phyloP scores from a whole-genome alignment of 2,888 invertebrate species.

The Eumerus sabulonum region DNA sequence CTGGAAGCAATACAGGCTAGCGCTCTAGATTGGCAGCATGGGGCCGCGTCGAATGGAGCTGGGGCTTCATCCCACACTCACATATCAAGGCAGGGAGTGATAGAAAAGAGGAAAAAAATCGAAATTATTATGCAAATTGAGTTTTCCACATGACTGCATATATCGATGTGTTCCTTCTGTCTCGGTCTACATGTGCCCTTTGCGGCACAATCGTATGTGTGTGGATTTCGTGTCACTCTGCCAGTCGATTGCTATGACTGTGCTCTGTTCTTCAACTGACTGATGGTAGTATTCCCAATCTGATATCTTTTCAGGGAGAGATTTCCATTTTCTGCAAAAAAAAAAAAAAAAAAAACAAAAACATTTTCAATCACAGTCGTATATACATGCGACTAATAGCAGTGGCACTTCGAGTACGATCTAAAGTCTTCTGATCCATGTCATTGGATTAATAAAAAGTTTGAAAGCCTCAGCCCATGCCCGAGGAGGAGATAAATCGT shows the following conservation, averaged over 20 bases:
- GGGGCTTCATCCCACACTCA: constrained; percentile 38
- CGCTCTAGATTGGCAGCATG: constrained; percentile 25
- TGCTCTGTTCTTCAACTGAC: constrained; percentile 39
- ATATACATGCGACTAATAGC: too few relatives aligned
- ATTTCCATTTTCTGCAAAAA: constrained; percentile 57
- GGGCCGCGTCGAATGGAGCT: constrained; percentile 56
- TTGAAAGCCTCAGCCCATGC: too few relatives aligned
- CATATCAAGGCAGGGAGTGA: constrained; percentile 22
- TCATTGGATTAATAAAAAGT: too few relatives aligned
- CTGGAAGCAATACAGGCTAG: neutral
- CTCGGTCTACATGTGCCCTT: constrained; percentile 1
- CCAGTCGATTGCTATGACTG: constrained; percentile 6
- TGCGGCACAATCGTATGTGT: constrained; percentile 29
- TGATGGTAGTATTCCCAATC: constrained; percentile 67
- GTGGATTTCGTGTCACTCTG: constrained; percentile 39
- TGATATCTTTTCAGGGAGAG: constrained; percentile 60
- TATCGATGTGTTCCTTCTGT: constrained; percentile 42
- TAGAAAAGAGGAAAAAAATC: constrained; percentile 50
- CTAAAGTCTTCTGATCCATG: too few relatives aligned
- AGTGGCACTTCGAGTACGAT: too few relatives aligned
- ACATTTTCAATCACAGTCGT: too few relatives aligned
- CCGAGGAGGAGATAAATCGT: neutral
- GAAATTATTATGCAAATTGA: constrained; percentile 78
- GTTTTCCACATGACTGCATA: constrained; percentile 77
- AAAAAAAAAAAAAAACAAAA: neutral